Conservation (phyloP, 2,113 vertebrate genomes). For the Micromys minutus region DNA sequence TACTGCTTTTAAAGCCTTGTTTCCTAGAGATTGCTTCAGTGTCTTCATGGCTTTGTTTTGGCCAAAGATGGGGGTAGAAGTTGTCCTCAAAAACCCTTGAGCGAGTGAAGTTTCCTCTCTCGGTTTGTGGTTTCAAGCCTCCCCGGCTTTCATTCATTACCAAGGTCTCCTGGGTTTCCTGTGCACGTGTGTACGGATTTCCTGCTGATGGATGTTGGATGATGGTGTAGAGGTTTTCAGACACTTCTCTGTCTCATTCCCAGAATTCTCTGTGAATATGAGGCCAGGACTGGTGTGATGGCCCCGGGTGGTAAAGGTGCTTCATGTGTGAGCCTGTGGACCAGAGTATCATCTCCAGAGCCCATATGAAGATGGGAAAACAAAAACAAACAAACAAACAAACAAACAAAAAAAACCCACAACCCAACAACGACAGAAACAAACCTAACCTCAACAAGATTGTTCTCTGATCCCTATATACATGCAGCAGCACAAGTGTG, state of each 20-base stretch:
- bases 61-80: neutral
- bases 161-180: neutral
- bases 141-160: neutral
- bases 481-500: neutral
- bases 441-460: neutral
- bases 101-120: neutral
- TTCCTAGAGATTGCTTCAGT: neutral
- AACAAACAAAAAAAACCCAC: too few relatives aligned
- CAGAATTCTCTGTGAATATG: neutral
- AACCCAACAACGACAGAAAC: too few relatives aligned
- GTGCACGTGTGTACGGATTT: neutral
- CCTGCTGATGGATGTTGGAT: neutral
- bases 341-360: too few relatives aligned
- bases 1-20: conserved; percentile 30
- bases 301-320: neutral
- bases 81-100: neutral
- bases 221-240: neutral
- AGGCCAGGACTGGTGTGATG: neutral
- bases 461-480: neutral
- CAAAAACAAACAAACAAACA: neutral
- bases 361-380: neutral
- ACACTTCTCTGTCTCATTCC: neutral
- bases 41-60: conserved; percentile 1
- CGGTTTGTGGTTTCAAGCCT: neutral
- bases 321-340: too few relatives aligned